Percentiles rank a stretch among this genome's conserved stretches.
These are phyloP conservation scores for Daubentonia madagascariensis DNA, from an alignment of 2,113 vertebrate species.

Conservation along the genomic window DNA sequence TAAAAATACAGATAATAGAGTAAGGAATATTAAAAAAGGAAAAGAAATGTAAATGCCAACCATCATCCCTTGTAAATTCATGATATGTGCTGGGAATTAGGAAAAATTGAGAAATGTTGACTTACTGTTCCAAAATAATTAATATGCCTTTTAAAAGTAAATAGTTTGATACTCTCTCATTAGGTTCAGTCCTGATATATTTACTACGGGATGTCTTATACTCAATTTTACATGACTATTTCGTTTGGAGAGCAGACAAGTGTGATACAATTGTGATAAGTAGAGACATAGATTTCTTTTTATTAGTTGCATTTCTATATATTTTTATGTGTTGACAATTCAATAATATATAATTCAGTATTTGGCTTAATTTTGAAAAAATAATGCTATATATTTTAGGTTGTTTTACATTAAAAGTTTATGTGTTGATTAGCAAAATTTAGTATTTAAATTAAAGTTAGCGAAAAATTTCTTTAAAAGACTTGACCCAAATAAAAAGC, in stretches of 20 bases:
- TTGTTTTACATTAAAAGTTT: background rate
- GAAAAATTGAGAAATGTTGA: background rate
- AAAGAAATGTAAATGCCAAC: background rate
- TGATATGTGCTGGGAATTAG: background rate
- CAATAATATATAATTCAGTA: background rate
- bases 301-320: background rate
- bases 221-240: background rate
- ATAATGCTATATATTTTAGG: background rate
- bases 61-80: background rate
- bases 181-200: background rate
- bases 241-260: background rate
- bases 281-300: background rate
- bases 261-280: background rate
- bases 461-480: background rate
- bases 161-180: background rate
- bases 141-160: background rate
- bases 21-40: background rate
- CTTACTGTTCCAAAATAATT: background rate
- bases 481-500: background rate
- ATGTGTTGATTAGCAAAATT: background rate
- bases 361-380: slow-evolving; percentile 44
- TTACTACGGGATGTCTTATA: background rate
- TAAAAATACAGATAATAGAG: background rate
- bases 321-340: background rate
- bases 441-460: background rate